Evolutionary conservation across 2,888 invertebrate genomes (phyloP), one percentile per base, ranked within the genome.

Genomic region (Drosophila dives): DNA sequence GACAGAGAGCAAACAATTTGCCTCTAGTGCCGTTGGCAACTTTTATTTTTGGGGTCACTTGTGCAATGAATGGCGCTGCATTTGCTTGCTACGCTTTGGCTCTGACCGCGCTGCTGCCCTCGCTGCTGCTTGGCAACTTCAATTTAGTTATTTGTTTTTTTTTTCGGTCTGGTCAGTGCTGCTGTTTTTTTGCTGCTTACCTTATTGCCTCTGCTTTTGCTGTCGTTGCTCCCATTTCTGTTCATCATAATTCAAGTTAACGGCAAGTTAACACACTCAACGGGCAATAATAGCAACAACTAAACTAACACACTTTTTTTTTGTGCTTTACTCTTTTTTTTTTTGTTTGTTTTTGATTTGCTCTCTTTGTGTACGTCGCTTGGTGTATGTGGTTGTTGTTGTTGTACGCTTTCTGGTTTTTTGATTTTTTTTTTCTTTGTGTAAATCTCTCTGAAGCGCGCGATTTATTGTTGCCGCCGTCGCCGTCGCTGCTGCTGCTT

Each of bases 381-480:
- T 58, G 33, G 34, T 32, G 26, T 49, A 17, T 34, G 49, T 23
- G 23, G 3, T 38, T 7, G 29, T 51, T 61, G 66, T 67, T 73
- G 62, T 75, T 70, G 86, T 85, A 82, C 77, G 89, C 89, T 84
- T 84, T 89, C 87, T 84, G 87, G 75, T 89, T 86, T 38, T 26
- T 54, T 54, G 15, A 17, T 36, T 36, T 34, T 51, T 50, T n/a
- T 34, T 83, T 77, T 56, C 71, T 80, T 80, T 87, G 72, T 74
- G 68, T 72, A 69, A 76, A 83, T 79, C 81, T 81, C 48, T 53
- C 40, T 50, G 70, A 45, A 67, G 70, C 58, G 81, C 67, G 75
- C 75, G 72, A 84, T 81, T 78, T 78, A 55, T 29, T 38, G 74
- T 60, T 73, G 72, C 11, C 36, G 32, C 36, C 48, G 53, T 36